These are phyloP conservation scores for Blastobasis lacticolella DNA, from an alignment of 2,888 invertebrate species.

Conservation along the genomic window DNA sequence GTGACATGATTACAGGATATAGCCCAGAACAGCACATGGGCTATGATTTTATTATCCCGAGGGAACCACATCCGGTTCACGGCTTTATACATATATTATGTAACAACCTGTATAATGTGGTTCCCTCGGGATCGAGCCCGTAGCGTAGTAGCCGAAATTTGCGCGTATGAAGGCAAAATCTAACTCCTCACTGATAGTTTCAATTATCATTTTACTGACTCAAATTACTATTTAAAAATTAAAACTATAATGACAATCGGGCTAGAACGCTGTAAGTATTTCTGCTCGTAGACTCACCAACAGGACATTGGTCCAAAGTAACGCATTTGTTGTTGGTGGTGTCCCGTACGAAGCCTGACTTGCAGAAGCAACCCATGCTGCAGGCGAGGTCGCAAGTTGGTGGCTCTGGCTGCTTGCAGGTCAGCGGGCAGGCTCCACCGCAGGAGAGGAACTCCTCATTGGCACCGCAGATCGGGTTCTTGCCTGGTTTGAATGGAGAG, in stretches of 20 bases:
- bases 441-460: constrained; percentile 59
- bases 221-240: not conserved
- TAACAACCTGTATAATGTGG: too few species aligned
- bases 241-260: not conserved
- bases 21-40: too few species aligned
- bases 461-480: constrained; percentile 31
- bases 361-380: constrained; percentile 63
- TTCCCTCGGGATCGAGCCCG: too few species aligned
- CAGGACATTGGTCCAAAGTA: constrained; percentile 47
- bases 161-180: too few species aligned
- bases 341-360: constrained; percentile 47
- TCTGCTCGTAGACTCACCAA: constrained; percentile 30
- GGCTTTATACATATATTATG: too few species aligned
- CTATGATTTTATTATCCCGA: too few species aligned
- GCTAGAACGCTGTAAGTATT: not conserved
- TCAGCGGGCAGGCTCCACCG: constrained; percentile 48
- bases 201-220: too few species aligned
- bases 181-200: too few species aligned
- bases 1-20: too few species aligned
- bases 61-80: too few species aligned
- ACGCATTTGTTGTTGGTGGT: constrained; percentile 45
- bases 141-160: too few species aligned
- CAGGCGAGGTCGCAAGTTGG: constrained; percentile 44
- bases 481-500: constrained; percentile 17
- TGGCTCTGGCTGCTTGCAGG: constrained; percentile 48